phyloP scores from a whole-genome alignment of 1,140 invertebrate genomes.

The Calycopis cecrops region DNA sequence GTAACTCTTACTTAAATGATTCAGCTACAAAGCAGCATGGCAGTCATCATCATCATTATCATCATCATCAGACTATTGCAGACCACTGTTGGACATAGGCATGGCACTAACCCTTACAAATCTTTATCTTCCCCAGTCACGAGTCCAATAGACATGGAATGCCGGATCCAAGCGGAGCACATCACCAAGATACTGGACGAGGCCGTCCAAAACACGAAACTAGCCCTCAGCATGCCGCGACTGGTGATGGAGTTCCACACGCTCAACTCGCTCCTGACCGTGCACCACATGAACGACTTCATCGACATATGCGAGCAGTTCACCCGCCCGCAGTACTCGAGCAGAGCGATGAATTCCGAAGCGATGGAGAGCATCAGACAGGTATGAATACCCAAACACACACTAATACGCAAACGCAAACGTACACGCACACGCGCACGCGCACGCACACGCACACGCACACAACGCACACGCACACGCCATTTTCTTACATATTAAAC shows the following conservation, averaged over 20 bases:
- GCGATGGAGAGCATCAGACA: slow-evolving; percentile 59
- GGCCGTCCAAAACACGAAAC: slow-evolving; percentile 58
- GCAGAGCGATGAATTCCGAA: slow-evolving; percentile 51
- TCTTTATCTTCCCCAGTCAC: slow-evolving; percentile 36
- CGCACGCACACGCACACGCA: too few relatives aligned
- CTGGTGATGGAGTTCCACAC: slow-evolving; percentile 56
- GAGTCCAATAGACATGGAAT: slow-evolving; percentile 67
- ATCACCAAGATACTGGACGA: slow-evolving; percentile 67
- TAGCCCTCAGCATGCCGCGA: slow-evolving; percentile 52
- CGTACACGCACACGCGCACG: too few relatives aligned
- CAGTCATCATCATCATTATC: too few relatives aligned
- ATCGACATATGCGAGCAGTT: slow-evolving; percentile 64
- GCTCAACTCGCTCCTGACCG: slow-evolving; percentile 39
- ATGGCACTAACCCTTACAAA: too few relatives aligned
- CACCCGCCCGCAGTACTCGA: slow-evolving; percentile 55
- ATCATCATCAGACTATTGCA: too few relatives aligned
- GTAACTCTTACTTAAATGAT: too few relatives aligned
- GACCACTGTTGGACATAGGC: too few relatives aligned
- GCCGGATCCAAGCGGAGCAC: slow-evolving; percentile 65
- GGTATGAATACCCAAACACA: slow-evolving; percentile 45
- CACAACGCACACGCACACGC: too few relatives aligned
- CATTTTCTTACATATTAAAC: too few relatives aligned
- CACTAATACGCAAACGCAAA: too few relatives aligned
- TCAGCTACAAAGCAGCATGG: too few relatives aligned
- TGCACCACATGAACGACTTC: slow-evolving; percentile 57